Percentiles rank a stretch among this genome's conserved stretches.
These are phyloP conservation scores for Tenthredo amoena DNA, from an alignment of 2,888 invertebrate species.

Conservation along the genomic window DNA sequence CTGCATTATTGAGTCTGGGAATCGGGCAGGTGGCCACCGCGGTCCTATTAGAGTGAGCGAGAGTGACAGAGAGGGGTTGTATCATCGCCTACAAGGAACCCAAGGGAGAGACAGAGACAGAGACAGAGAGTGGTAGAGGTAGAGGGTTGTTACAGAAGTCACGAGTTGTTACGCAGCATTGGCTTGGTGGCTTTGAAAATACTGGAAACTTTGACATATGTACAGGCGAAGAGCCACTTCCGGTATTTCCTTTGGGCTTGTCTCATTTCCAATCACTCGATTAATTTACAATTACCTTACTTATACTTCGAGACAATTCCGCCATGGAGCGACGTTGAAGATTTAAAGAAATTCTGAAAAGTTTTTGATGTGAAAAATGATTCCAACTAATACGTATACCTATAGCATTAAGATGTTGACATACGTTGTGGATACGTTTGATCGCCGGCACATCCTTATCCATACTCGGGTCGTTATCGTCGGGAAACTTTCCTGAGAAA, in stretches of 20 bases:
- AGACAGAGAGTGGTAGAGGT: conserved; percentile 49
- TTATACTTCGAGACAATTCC: not conserved
- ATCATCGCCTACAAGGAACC: conserved; percentile 51
- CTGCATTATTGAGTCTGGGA: conserved; percentile 77
- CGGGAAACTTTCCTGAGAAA: not conserved
- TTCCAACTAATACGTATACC: not conserved
- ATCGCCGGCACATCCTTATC: not conserved
- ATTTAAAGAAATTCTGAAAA: not conserved
- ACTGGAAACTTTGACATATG: conserved; percentile 22
- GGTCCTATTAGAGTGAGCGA: conserved; percentile 67
- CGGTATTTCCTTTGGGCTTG: not conserved
- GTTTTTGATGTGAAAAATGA: not conserved
- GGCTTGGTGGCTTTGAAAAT: conserved; percentile 43
- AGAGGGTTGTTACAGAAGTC: conserved; percentile 39
- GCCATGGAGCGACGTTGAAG: not conserved
- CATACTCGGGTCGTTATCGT: not conserved
- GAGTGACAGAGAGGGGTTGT: conserved; percentile 56
- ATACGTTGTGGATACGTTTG: not conserved
- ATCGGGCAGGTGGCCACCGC: conserved; percentile 73
- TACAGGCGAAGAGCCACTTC: not conserved
- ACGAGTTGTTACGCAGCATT: conserved; percentile 44
- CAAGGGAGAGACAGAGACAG: conserved; percentile 46
- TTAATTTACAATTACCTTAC: not conserved
- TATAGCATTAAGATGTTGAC: not conserved
- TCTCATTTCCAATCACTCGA: not conserved